phyloP scores from a whole-genome alignment of 2,113 vertebrate species.

The Stegostoma tigrinum region DNA sequence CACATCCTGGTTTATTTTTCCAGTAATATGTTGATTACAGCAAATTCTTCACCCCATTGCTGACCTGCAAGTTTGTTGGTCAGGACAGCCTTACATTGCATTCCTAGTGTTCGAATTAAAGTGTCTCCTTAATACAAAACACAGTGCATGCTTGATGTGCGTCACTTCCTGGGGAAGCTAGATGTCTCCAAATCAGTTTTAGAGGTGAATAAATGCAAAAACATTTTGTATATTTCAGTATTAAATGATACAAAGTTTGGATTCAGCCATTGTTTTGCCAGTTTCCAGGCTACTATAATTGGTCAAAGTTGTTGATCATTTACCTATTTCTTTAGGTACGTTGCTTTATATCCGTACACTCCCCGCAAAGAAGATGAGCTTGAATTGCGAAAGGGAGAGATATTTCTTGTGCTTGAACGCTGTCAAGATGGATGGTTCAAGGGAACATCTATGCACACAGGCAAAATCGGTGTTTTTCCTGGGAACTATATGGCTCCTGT shows the following conservation, averaged over 20 bases:
- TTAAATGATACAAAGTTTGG: neutral
- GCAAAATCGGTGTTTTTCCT: slow-evolving; percentile 93
- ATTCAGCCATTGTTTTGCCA: neutral
- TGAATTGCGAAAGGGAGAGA: slow-evolving; percentile 90
- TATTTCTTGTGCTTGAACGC: slow-evolving; percentile 93
- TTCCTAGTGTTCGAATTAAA: neutral
- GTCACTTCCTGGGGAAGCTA: neutral
- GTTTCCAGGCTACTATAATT: neutral
- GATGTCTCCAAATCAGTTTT: neutral
- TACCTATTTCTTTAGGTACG: slow-evolving; percentile 56
- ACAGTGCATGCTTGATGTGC: neutral
- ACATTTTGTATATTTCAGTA: neutral
- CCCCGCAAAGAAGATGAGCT: slow-evolving; percentile 94
- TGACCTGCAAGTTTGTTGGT: neutral
- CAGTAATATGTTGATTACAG: neutral
- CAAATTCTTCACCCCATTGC: neutral
- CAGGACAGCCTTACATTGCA: neutral
- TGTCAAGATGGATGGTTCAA: slow-evolving; percentile 99
- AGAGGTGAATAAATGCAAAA: neutral
- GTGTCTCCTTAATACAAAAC: neutral
- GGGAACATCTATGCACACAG: slow-evolving; percentile 95
- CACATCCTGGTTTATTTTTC: neutral
- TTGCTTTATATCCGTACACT: slow-evolving; percentile 88
- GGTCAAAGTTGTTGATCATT: neutral
- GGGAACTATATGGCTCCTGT: slow-evolving; percentile 97